Base-by-base conservation (phyloP, 2,113 vertebrate species). In the Coracopsis vasa region DNA sequence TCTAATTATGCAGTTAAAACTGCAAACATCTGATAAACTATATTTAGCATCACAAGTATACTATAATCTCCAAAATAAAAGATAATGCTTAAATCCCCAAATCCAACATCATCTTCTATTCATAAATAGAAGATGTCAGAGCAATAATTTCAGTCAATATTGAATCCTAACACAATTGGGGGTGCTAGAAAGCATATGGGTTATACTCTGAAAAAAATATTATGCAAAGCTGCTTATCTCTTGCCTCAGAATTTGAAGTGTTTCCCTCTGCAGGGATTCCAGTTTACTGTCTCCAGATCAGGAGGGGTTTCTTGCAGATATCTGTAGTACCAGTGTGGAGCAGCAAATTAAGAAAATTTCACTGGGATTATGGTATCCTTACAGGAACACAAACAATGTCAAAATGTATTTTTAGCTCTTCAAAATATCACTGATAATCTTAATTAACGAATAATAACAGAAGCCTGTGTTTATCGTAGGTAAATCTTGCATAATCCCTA, bases 361-460 rank as follows among this genome's bases (percentile, higher is more conserved):
- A 53, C 37, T 92, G 53, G 18, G 50, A 45, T 54, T 56, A 29
- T 73, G 3, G 3, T 80, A 54, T 89, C 79, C 44, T 86, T 71
- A 61, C 50, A 86, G 64, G 42, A 94, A 62, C n/a, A 41, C 7
- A 87, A 44, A 67, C 19, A 95, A 51, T 92, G 21, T n/a, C 16
- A 86, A 92, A 95, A 65, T 80, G 42, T 80, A 78, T 85, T 94
- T 94, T 94, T 74, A 94, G 54, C 23, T 67, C 62, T 90, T 88
- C 56, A 56, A 78, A 95, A 73, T 90, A 51, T 65, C 53, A 87
- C 44, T 58, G 66, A 33, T 96, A 80, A 92, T 85, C 82, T 91
- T 79, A 10, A 72, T 86, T 90, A 65, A 18, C 25, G n/a, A 85
- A 44, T 79, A 73, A 29, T 53, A 86, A 74, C 12, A 84, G 37